phyloP scores from a whole-genome alignment of 2,888 invertebrate genomes.

The Nemotelus pantherinus region DNA sequence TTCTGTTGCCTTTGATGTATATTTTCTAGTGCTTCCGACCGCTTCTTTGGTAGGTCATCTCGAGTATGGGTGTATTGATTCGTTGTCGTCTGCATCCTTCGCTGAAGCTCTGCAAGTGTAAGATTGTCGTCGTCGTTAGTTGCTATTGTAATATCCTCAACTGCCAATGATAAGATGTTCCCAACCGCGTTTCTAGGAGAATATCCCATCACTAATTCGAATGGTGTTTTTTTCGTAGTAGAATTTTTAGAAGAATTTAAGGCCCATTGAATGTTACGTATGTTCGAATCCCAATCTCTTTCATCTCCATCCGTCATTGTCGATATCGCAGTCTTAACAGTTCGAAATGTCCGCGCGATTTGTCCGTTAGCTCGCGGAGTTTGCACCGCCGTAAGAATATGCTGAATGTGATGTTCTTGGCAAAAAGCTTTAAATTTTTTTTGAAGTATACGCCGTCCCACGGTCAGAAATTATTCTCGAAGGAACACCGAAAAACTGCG shows the following conservation, averaged over 20 bases:
- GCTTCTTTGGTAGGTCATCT: no score
- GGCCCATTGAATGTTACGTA: slow-evolving; percentile 11
- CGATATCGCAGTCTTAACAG: slow-evolving; percentile 41
- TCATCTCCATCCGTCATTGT: slow-evolving; percentile 37
- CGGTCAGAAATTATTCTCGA: slow-evolving; percentile 3
- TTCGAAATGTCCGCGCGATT: slow-evolving; percentile 50
- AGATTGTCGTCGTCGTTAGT: no score
- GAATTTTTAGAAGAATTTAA: background rate
- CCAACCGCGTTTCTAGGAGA: background rate
- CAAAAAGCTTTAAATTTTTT: background rate
- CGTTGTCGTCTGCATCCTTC: no score
- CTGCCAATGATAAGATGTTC: background rate
- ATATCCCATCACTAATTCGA: slow-evolving; percentile 2
- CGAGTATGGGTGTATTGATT: no score
- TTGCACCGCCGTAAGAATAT: background rate
- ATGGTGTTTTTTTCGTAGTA: background rate
- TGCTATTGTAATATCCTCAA: background rate
- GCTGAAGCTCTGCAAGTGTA: no score
- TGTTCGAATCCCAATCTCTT: slow-evolving; percentile 1
- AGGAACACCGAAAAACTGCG: background rate
- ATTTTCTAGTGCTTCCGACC: no score
- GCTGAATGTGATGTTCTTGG: background rate
- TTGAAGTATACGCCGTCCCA: background rate
- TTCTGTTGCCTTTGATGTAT: no score
- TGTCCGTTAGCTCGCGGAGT: slow-evolving; percentile 49